These are phyloP conservation scores for Calameuta idolon DNA, from an alignment of 2,888 invertebrate species.

Conservation along the genomic window DNA sequence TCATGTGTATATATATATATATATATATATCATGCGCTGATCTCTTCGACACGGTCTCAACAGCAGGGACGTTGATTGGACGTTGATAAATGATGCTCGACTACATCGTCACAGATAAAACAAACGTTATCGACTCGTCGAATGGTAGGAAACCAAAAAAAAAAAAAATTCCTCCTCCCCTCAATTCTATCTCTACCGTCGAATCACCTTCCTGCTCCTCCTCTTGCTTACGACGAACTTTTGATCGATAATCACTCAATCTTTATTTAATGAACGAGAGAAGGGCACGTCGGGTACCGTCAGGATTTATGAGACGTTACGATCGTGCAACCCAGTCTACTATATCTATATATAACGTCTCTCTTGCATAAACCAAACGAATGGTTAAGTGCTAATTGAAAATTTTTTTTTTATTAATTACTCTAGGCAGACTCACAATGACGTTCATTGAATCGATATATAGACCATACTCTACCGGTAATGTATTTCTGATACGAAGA, in stretches of 20 bases:
- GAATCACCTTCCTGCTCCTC: not conserved
- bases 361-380: no score
- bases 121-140: constrained; percentile 52
- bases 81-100: constrained; percentile 58
- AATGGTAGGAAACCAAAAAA: constrained; percentile 12
- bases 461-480: not conserved
- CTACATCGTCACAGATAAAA: constrained; percentile 50
- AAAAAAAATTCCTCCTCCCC: constrained; percentile 29
- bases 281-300: not conserved
- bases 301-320: constrained; percentile 7
- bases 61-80: constrained; percentile 54
- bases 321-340: not conserved
- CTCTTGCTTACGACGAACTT: not conserved
- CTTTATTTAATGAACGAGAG: constrained; percentile 11
- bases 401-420: not conserved
- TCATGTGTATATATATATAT: not conserved
- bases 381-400: not conserved
- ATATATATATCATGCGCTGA: not conserved
- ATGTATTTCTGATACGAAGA: not conserved
- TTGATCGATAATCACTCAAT: constrained; percentile 12
- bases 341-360: not conserved
- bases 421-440: not conserved
- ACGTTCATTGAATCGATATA: not conserved
- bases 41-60: constrained; percentile 10
- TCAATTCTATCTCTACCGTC: not conserved